Base-by-base conservation (phyloP, 2,888 invertebrate species). In the Eucera pruinosa region DNA sequence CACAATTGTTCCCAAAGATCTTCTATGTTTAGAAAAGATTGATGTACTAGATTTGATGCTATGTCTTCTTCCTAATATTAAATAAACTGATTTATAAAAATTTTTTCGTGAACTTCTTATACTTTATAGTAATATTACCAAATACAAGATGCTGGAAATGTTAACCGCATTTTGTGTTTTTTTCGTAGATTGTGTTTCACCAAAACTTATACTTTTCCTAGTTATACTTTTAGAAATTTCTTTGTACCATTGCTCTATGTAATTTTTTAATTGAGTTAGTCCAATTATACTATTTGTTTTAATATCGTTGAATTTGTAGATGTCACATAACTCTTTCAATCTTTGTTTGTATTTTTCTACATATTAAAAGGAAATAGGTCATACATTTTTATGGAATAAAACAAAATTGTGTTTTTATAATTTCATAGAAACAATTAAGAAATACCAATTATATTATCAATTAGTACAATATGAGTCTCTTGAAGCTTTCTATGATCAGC, bases 401-500 rank as follows among this genome's bases (percentile, higher is more conserved):
- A 36, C n/a, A 25, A 20, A 15, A 43, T 36, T 2, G 20, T 54
- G 2, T 7, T 18, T 39, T n/a, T 9, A 39, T 36, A 15, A 23
- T 18, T 50, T 43, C 33, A 33, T 9, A 25, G 13, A 50, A 13
- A 71, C 9, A 58, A 58, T 48, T 27, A 36, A 25, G 39, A 45
- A 33, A 60, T 93, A 96, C 96, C 94, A 61, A 96, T 93, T 81
- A 96, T 94, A 88, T 94, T 93, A 84, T 95, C 95, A 62, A 97
- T 94, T 60, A 94, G 95, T 83, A 95, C 95, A 50, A 96, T 95
- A 87, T 97, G 97, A 0, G 95, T 94, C 80, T 96, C 95, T 86
- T 96, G 95, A 64, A 96, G 94, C 54, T 95, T 94, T 0, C 94
- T 94, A 87, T 97, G 96, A 90, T 96, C 96, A 30, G 95, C 94